Base-by-base conservation (phyloP, 2,888 invertebrate genomes). In the Drosophila rellima region DNA sequence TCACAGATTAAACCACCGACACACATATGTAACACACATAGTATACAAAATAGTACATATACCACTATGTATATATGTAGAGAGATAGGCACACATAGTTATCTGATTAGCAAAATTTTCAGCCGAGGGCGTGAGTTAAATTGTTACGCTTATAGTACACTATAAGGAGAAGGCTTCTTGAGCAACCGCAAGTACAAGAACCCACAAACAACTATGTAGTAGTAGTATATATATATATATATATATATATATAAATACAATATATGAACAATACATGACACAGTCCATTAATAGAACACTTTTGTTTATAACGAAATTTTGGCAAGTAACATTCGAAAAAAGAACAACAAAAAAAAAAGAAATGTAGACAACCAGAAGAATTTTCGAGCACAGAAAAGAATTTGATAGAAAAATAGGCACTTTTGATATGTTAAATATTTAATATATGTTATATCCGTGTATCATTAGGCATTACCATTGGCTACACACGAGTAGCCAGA, bases 401-500 rank as follows among this genome's bases (percentile, higher is more conserved):
- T 51, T 63, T 17, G 17, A 31, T 56, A 56, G 45, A 37, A 48
- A 70, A 47, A 68, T 57, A 42, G 40, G n/a, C 56, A 70, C 70
- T 59, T 57, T 57, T 15, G 4, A 54, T 52, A 39, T 18, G 40
- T 50, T 20, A 20, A 4, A 20, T 20, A 5, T 20, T 20, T 23
- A 7, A 23, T 23, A 6, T 23, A 7, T 23, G 6, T 23, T 5
- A 55, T 47, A 42, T 59, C 15, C 26, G n/a, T 52, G 17, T 56
- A 60, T 56, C 67, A 77, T 57, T 57, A 50, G 55, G 66, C 73
- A 76, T 79, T 76, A 76, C 80, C 75, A 79, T 79, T 61, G 75
- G 59, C 75, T 74, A 76, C 69, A 69, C 64, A 79, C 76, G 80
- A 60, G 70, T 70, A 69, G 75, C 75, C 80, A 74, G 64, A 65